Base-by-base conservation (phyloP, 2,888 invertebrate species). In the Nymphalis polychloros region DNA sequence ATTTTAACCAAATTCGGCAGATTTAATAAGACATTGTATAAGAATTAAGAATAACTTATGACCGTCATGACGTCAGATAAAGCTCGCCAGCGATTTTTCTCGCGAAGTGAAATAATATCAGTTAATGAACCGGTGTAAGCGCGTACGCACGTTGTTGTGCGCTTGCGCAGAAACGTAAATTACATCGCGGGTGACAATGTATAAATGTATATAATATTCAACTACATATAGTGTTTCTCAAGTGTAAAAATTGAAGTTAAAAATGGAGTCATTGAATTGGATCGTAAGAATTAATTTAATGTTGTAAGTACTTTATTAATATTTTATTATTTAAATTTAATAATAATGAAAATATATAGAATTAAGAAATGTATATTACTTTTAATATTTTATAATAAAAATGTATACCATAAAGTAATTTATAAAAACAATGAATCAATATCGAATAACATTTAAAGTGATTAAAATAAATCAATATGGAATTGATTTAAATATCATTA, bases 61-160 rank as follows among this genome's bases (percentile, higher is more conserved):
- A n/a, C 23, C 35, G 47, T 10, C 23, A 16, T 69, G 68, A 53
- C 63, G 66, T 69, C 66, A 68, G n/a, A n/a, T 63, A 69, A 71
- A 69, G 69, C 66, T 66, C 64, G 41, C 41, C 17, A 31, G 49
- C 59, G 53, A 69, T 67, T 71, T 69, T 71, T 63, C 59, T 62
- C 66, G 31, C 53, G 49, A 61, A 61, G 55, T 16, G 50, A 59
- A 17, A 59, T 52, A 62, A 59, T 64, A 67, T 65, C 72, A 72
- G 67, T 69, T 67, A 67, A 69, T 72, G 64, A 67, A 72, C 55
- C 13, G 64, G 63, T 35, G 53, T 67, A 49, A 60, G 27, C 67
- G 69, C 46, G 59, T 13, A 19, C 69, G 67, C 69, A 69, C 67
- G 71, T 55, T n/a, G 20, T 48, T 16, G 16, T 63, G 70, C 65